Base-by-base conservation (phyloP, 2,797 vertebrate species). In the Microcaecilia unicolor region DNA sequence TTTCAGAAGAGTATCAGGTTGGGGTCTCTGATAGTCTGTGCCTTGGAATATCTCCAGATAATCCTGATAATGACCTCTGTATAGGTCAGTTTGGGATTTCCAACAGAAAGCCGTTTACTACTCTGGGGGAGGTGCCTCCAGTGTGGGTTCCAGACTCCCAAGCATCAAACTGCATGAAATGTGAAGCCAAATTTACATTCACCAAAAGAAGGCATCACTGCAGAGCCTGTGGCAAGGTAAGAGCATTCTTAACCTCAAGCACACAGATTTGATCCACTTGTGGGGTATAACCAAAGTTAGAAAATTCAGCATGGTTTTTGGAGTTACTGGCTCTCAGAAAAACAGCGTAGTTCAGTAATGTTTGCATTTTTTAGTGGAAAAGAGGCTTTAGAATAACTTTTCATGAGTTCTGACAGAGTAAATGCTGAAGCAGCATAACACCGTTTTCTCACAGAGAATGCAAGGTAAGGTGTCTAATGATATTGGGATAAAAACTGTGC, bases 181-280 rank as follows among this genome's bases (percentile, higher is more conserved):
- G 94, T 37, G 86, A 92, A 59, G 78, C 86, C 51, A 93, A 85
- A 78, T 98, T 98, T 67, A 98, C 94, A n/a, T 98, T 98, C 54
- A 98, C 93, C 24, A 97, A 91, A 80, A 86, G 94, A 61, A 89
- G 94, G 53, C 94, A 98, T 64, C 94, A 98, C 63, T 98, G 94
- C 73, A 89, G 94, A 51, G 94, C 94, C 11, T 98, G 94, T 61
- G 94, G 94, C 27, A 97, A 95, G 92, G 94, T 97, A 81, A 81
- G 80, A 48, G 38, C 0, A 0, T 34, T 2, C 50, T 37, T 29
- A 31, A 32, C 9, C 5, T 8, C 19, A 20, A 5, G n/a, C n/a
- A n/a, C n/a, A n/a, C n/a, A n/a, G n/a, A n/a, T n/a, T n/a, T n/a
- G n/a, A n/a, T n/a, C n/a, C n/a, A n/a, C n/a, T n/a, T n/a, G n/a